Conservation (phyloP, 1,140 invertebrate genomes). For the Hirudo medicinalis region DNA sequence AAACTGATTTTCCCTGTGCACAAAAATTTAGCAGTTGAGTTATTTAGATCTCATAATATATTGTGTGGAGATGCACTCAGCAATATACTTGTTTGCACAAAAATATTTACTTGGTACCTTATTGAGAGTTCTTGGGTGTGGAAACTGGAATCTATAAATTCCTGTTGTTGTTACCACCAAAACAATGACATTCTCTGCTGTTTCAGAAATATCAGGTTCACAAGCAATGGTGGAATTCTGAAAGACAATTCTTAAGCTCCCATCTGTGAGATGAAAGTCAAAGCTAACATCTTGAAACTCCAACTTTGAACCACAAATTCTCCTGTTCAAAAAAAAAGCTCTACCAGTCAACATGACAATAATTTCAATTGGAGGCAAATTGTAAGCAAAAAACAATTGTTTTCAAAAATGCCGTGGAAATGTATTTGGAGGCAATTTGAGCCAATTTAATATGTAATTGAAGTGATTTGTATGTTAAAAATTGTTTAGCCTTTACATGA, state of each 20-base stretch:
- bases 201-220: not conserved
- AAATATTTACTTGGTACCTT: not conserved
- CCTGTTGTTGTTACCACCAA: not conserved
- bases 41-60: not conserved
- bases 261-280: constrained; percentile 1
- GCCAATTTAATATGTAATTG: no score
- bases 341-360: no score
- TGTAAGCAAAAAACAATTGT: no score
- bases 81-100: no score
- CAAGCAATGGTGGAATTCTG: not conserved
- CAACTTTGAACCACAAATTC: not conserved
- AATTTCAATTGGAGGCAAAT: no score
- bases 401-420: no score
- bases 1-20: not conserved
- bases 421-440: no score
- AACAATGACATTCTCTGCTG: not conserved
- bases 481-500: not conserved
- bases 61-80: not conserved
- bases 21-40: not conserved
- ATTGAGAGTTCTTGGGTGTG: not conserved
- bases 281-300: not conserved
- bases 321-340: not conserved
- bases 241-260: not conserved
- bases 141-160: constrained; percentile 7
- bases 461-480: no score